These are phyloP conservation scores for Caenorhabditis doughertyi DNA, from an alignment of 2,888 invertebrate genomes.

Conservation along the genomic window DNA sequence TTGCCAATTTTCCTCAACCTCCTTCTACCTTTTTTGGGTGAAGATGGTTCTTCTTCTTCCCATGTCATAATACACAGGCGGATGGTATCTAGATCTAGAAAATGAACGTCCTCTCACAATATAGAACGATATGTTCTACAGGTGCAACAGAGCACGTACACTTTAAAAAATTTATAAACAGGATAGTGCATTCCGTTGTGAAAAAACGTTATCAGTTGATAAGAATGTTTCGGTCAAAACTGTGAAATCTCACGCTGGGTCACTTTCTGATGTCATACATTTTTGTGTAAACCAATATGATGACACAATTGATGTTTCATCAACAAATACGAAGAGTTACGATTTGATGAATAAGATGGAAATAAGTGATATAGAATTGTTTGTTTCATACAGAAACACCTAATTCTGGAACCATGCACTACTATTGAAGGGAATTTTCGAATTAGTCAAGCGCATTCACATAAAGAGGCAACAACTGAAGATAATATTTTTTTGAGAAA, in stretches of 20 bases:
- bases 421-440: too few relatives aligned
- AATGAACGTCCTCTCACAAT: too few relatives aligned
- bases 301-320: not conserved
- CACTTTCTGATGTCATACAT: not conserved
- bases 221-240: not conserved
- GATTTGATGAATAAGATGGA: not conserved
- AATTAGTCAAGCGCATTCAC: too few relatives aligned
- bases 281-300: not conserved
- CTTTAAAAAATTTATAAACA: too few relatives aligned
- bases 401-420: too few relatives aligned
- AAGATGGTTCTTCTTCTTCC: not conserved
- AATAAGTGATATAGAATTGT: not conserved
- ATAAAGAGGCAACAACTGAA: too few relatives aligned
- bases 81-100: not conserved
- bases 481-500: too few relatives aligned
- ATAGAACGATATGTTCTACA: too few relatives aligned
- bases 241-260: not conserved
- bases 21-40: not conserved
- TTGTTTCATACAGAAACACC: too few relatives aligned
- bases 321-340: not conserved
- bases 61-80: not conserved
- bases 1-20: slow-evolving; percentile 9
- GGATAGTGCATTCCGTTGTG: too few relatives aligned
- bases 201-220: not conserved
- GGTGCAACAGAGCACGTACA: too few relatives aligned